Percentiles rank a stretch among this genome's conserved stretches.
Evolutionary conservation across 2,113 vertebrate species (phyloP).

Genomic region (Corythornis madagascariensis): DNA sequence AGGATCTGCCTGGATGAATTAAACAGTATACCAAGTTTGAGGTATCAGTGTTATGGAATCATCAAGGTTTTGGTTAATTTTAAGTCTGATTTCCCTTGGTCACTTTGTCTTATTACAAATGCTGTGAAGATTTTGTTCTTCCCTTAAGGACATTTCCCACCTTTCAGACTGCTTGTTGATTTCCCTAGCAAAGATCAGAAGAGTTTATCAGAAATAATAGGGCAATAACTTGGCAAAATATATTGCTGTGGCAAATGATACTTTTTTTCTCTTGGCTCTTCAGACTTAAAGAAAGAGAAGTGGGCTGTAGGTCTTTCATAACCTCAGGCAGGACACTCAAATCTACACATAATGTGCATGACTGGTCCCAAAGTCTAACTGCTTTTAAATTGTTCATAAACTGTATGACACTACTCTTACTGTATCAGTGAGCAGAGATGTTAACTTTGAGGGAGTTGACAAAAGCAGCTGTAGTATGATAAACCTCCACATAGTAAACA

Average conservation of each 20-base stretch:
- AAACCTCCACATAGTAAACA: background rate
- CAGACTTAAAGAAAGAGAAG: background rate
- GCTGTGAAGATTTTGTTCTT: background rate
- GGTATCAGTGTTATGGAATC: background rate
- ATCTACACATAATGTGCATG: background rate
- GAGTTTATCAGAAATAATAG: background rate
- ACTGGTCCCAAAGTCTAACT: background rate
- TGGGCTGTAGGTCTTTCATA: constrained; percentile 15
- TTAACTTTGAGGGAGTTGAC: background rate
- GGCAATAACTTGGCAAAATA: background rate
- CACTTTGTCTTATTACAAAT: background rate
- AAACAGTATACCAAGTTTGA: background rate
- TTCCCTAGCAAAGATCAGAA: background rate
- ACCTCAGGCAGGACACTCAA: constrained; percentile 9
- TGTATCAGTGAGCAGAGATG: background rate
- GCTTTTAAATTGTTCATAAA: constrained; percentile 40
- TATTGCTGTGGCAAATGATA: background rate
- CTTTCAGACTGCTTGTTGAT: background rate
- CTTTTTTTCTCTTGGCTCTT: background rate
- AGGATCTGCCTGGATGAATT: background rate
- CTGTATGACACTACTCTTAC: background rate
- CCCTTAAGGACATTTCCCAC: background rate
- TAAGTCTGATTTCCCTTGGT: background rate
- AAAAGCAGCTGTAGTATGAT: background rate
- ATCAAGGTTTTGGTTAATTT: background rate